Evolutionary conservation across 2,797 vertebrate species (phyloP), one percentile per base, ranked within the genome.

Genomic region (Rhodeus uyekii): DNA sequence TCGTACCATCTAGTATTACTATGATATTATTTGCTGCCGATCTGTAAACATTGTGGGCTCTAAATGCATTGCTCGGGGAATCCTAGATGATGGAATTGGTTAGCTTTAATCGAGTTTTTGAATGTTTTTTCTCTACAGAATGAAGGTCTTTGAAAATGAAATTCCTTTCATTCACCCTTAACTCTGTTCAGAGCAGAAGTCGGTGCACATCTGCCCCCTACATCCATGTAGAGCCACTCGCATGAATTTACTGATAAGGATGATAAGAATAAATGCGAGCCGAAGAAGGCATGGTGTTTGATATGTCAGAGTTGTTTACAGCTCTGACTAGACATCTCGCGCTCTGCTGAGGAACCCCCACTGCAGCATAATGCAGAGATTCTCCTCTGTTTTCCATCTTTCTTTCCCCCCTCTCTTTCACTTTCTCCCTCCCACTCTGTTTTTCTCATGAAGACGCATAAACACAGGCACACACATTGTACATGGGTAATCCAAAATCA

Each of bases 401-500:
- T 77, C 65, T 44, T 69, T 73, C 58, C 78, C 9, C 79, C 32
- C 76, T 1, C 60, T 73, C 72, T 68, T 22, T 80, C 82, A 76
- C 85, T 74, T 55, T 83, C 87, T 85, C 87, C 80, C 84, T 82
- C 71, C 85, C 89, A 90, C 89, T 60, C 89, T 61, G n/a, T 80
- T 69, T 80, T 82, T 73, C 75, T 90, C 89, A 87, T 86, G 53
- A 67, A 82, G n/a, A 19, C 68, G 44, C 68, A 27, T 38, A 73
- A 76, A 74, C 55, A 83, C 53, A 53, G 8, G 12, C 46, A 53
- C n/a, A 38, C 29, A 60, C 32, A 10, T 91, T 88, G 86, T 82
- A 91, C 83, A 68, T 29, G 18, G 24, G 89, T 87, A 72, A 91
- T 90, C 87, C 65, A 36, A 88, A 86, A 90, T 90, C 84, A 87